These are phyloP conservation scores for Apostichopus californicus DNA, from an alignment of 35 echinoderm and acorn worm genomes.

Conservation along the genomic window DNA sequence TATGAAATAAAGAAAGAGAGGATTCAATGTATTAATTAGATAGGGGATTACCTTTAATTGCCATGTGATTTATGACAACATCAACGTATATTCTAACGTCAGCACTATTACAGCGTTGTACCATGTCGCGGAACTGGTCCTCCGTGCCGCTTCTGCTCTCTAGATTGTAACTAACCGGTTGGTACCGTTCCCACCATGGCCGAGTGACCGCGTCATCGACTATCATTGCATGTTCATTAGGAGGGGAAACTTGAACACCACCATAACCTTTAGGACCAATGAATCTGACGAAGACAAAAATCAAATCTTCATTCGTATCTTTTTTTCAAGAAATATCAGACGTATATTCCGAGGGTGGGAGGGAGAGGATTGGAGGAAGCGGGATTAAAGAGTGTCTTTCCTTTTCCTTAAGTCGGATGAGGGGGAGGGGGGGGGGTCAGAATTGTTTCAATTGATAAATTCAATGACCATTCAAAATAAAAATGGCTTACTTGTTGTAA, in stretches of 20 bases:
- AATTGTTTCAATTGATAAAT: too few species aligned
- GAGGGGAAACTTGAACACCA: conserved; percentile 85
- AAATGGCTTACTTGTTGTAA: too few species aligned
- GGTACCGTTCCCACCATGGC: conserved; percentile 86
- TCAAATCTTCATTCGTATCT: neutral
- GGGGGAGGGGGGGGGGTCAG: too few species aligned
- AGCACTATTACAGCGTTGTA: conserved; percentile 73
- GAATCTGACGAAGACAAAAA: conserved; percentile 51
- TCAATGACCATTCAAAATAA: too few species aligned
- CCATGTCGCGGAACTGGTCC: conserved; percentile 71
- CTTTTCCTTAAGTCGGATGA: too few species aligned
- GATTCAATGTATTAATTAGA: too few species aligned
- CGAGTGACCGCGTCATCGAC: conserved; percentile 17
- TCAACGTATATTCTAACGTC: conserved; percentile 86
- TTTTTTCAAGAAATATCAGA: too few species aligned
- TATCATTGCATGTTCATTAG: conserved; percentile 68
- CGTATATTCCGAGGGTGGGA: too few species aligned
- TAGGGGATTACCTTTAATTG: conserved; percentile 50
- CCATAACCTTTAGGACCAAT: conserved; percentile 74
- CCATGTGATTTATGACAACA: conserved; percentile 88
- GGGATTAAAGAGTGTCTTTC: too few species aligned
- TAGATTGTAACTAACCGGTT: conserved; percentile 91
- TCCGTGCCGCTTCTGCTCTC: conserved; percentile 64
- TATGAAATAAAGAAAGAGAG: neutral
- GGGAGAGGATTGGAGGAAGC: too few species aligned